A percentile compares a stretch with the other conserved stretches of the same genome.
phyloP scores from a whole-genome alignment of 2,888 invertebrate genomes.

The Yponomeuta sedellus region DNA sequence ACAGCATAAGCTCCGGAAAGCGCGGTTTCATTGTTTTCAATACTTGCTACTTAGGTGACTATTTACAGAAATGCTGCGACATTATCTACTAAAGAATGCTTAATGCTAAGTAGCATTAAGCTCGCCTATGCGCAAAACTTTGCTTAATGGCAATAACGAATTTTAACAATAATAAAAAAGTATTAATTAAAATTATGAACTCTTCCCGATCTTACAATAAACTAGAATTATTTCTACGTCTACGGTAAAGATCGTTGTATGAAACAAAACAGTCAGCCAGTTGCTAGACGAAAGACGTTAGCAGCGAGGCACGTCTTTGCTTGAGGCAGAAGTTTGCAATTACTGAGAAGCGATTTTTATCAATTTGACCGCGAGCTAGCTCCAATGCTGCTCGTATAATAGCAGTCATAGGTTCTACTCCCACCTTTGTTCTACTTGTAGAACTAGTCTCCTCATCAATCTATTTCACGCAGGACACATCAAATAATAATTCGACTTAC shows the following conservation, averaged over 20 bases:
- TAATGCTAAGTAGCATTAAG: no score
- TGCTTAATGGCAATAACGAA: no score
- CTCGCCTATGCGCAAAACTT: no score
- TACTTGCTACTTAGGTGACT: not conserved
- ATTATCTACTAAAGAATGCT: not conserved
- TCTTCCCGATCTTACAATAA: no score
- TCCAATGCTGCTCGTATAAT: not conserved
- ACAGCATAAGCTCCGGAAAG: not conserved
- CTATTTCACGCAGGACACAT: not conserved
- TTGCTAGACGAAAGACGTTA: not conserved
- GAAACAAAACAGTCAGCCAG: conserved; percentile 24
- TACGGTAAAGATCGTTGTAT: conserved; percentile 16
- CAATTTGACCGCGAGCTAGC: conserved; percentile 3
- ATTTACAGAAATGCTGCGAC: not conserved
- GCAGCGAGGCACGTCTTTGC: conserved; percentile 23
- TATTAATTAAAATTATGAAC: not conserved
- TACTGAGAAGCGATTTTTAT: conserved; percentile 27
- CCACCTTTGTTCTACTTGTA: not conserved
- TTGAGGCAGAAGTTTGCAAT: conserved; percentile 39
- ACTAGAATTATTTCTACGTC: not conserved
- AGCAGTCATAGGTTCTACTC: not conserved
- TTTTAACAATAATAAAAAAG: no score
- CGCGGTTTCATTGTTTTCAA: conserved; percentile 31
- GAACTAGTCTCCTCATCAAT: not conserved
- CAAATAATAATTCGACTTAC: not conserved